Evolutionary conservation across 2,888 invertebrate species (phyloP).

Genomic region (Hirtodrosophila histrioides): DNA sequence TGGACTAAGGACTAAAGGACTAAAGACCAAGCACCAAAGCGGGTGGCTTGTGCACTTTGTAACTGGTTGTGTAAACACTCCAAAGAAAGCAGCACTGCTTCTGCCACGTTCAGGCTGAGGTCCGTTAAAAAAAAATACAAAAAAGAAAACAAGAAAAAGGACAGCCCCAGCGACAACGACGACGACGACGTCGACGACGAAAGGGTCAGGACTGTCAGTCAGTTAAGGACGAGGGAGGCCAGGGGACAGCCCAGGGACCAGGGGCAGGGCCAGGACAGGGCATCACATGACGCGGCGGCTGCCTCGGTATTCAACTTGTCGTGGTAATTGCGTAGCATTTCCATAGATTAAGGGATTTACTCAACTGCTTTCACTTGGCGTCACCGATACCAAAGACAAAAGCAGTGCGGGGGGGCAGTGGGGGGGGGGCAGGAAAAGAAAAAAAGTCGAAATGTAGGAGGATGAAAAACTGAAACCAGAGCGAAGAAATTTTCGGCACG

Average conservation of each 20-base stretch:
- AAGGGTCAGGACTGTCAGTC: constrained; percentile 80
- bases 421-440: constrained; percentile 16
- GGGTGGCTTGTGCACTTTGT: constrained; percentile 78
- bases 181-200: constrained; percentile 23
- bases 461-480: constrained; percentile 51
- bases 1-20: constrained; percentile 31
- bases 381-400: constrained; percentile 60
- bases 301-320: constrained; percentile 68
- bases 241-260: background rate
- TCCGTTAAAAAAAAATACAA: constrained; percentile 29
- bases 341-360: constrained; percentile 83
- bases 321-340: constrained; percentile 83
- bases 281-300: constrained; percentile 66
- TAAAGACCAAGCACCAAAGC: constrained; percentile 27
- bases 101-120: constrained; percentile 41
- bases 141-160: constrained; percentile 24
- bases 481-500: constrained; percentile 55
- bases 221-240: constrained; percentile 21
- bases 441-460: constrained; percentile 27
- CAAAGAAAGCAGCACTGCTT: constrained; percentile 49
- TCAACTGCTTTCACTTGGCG: constrained; percentile 56
- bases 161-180: constrained; percentile 3
- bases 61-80: constrained; percentile 82
- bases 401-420: constrained; percentile 28
- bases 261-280: constrained; percentile 8